phyloP scores from a whole-genome alignment of 2,888 invertebrate species.

The Ochropleura plecta region DNA sequence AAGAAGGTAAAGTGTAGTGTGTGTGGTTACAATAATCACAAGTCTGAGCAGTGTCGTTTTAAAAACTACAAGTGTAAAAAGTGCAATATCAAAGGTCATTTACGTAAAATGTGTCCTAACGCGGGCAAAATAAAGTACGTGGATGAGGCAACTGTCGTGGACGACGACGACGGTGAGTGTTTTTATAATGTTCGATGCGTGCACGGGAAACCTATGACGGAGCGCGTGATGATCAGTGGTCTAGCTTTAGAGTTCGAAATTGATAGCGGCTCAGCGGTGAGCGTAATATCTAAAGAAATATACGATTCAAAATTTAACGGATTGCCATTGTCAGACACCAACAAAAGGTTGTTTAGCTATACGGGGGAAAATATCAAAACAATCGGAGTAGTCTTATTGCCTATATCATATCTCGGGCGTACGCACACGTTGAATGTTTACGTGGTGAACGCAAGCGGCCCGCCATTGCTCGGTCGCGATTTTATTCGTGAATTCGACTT shows the following conservation, averaged over 20 bases:
- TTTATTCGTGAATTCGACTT: too few species aligned
- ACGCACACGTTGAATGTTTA: too few species aligned
- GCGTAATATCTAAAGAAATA: too few species aligned
- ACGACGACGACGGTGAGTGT: not conserved
- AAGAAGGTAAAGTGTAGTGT: not conserved
- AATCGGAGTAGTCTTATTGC: too few species aligned
- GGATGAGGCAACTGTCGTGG: not conserved
- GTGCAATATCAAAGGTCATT: not conserved
- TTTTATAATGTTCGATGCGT: not conserved
- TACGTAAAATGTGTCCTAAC: not conserved
- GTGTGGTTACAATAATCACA: not conserved
- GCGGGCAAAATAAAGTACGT: not conserved
- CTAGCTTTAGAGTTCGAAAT: not conserved
- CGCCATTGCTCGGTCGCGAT: too few species aligned
- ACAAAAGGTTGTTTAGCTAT: too few species aligned
- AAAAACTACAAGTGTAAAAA: not conserved
- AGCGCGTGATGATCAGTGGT: not conserved
- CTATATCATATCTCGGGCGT: too few species aligned
- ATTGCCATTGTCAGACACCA: too few species aligned
- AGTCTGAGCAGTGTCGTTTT: not conserved
- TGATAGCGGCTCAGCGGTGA: not conserved
- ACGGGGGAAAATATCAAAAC: too few species aligned
- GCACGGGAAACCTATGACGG: not conserved
- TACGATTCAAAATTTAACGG: too few species aligned
- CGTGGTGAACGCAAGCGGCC: too few species aligned